These are phyloP conservation scores for Bolinopsis microptera DNA, from an alignment of 37 sponge, comb jelly and placozoan species.

Conservation along the genomic window DNA sequence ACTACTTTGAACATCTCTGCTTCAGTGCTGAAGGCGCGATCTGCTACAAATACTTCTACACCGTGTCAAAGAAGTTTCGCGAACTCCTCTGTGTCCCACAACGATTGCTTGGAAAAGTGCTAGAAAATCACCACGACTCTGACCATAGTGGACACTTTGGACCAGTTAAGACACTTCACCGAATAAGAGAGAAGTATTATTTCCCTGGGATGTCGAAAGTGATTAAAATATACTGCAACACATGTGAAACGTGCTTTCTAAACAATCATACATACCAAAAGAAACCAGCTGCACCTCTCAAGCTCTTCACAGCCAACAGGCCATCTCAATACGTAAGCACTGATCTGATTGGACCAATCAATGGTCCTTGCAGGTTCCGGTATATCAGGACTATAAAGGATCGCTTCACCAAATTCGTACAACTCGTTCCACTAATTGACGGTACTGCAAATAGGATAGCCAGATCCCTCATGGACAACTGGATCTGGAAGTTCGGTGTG, in stretches of 20 bases:
- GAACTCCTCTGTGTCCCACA: neutral
- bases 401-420: neutral
- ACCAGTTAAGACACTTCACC: constrained; percentile 6
- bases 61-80: constrained; percentile 16
- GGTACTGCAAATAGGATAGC: neutral
- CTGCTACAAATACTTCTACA: neutral
- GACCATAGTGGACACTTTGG: constrained; percentile 1
- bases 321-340: neutral
- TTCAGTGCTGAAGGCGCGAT: neutral
- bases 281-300: constrained; percentile 10
- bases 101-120: neutral
- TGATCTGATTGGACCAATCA: neutral
- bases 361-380: neutral
- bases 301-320: neutral
- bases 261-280: constrained; percentile 10
- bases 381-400: constrained; percentile 9
- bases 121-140: neutral
- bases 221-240: neutral
- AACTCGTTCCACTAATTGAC: neutral
- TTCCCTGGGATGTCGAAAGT: neutral
- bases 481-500: constrained; percentile 5
- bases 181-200: constrained; percentile 40
- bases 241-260: neutral
- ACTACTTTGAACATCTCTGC: constrained; percentile 21
- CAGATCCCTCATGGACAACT: constrained; percentile 1